These are phyloP conservation scores for Antidorcas marsupialis DNA, from an alignment of 2,113 vertebrate species.

Conservation along the genomic window DNA sequence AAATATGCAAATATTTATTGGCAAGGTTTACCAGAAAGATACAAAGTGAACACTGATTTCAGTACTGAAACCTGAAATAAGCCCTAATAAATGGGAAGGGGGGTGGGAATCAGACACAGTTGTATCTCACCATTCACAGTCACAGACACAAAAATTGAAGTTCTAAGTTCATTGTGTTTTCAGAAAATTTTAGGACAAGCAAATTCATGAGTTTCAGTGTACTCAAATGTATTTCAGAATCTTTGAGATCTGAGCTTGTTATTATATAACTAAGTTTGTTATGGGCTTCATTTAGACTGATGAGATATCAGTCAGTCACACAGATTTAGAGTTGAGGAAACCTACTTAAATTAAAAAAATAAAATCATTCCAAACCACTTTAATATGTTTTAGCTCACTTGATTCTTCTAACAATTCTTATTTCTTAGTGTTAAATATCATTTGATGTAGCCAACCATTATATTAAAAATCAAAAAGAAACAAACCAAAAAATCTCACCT, in stretches of 20 bases:
- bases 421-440: not conserved
- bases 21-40: not conserved
- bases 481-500: not conserved
- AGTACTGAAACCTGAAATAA: conserved; percentile 22
- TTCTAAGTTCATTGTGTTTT: not conserved
- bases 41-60: not conserved
- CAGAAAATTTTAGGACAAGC: not conserved
- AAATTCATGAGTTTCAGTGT: not conserved
- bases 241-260: not conserved
- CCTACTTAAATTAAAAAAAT: not conserved
- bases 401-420: not conserved
- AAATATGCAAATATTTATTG: not conserved
- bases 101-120: not conserved
- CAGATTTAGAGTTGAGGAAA: not conserved
- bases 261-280: not conserved
- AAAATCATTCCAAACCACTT: not conserved
- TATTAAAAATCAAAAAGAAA: not conserved
- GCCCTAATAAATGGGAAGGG: not conserved
- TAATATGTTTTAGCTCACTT: not conserved
- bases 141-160: not conserved
- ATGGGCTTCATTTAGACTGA: not conserved
- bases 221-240: not conserved
- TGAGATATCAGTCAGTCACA: not conserved
- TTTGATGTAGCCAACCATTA: not conserved
- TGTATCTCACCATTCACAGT: not conserved